Evolutionary conservation across 1,140 invertebrate species (phyloP).

Genomic region (Brachionus asplanchnoidis): DNA sequence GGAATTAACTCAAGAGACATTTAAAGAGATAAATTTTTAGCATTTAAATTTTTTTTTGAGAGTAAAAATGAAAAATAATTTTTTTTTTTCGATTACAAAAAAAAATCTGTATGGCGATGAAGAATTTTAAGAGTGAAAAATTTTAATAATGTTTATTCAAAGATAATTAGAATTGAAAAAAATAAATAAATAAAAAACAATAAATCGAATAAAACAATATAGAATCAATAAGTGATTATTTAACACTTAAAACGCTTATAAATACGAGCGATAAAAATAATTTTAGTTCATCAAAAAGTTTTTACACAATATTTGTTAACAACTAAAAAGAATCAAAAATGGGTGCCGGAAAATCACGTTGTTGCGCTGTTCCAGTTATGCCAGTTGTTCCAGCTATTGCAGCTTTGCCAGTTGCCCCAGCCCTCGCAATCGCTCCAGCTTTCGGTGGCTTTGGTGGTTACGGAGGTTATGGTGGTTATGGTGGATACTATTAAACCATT

Average conservation of each 20-base stretch:
- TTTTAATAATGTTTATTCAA: background rate
- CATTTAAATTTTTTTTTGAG: background rate
- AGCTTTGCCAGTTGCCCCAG: background rate
- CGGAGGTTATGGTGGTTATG: background rate
- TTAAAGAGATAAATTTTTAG: background rate
- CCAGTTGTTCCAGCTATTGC: background rate
- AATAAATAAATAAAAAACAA: background rate
- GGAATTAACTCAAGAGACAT: background rate
- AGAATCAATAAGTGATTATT: background rate
- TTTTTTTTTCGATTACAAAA: background rate
- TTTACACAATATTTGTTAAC: background rate
- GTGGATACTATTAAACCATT: background rate
- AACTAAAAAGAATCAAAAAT: background rate
- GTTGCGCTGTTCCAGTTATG: background rate
- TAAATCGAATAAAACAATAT: background rate
- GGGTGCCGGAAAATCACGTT: background rate
- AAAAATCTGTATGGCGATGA: background rate
- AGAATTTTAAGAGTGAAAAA: background rate
- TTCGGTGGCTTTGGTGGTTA: background rate
- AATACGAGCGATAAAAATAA: background rate
- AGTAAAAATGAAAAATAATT: background rate
- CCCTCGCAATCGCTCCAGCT: background rate
- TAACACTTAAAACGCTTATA: background rate
- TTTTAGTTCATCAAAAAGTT: background rate
- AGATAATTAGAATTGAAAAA: background rate